Evolutionary conservation across 1,140 invertebrate species (phyloP).

Genomic region (Lepidurus couesii): DNA sequence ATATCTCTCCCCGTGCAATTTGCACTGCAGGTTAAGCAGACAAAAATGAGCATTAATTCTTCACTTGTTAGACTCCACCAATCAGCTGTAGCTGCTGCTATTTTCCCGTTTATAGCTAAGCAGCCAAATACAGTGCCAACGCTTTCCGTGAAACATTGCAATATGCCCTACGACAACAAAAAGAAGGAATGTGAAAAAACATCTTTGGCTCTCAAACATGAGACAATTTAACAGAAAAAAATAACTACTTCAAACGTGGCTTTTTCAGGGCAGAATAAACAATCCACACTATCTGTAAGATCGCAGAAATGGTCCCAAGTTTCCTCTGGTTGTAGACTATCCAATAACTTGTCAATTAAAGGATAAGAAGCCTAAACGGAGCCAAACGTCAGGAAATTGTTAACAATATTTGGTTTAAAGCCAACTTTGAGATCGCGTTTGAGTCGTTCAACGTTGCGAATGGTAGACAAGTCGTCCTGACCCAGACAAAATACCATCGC

Average conservation of each 20-base stretch:
- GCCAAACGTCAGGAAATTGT: background rate
- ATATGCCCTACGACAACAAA: slow-evolving; percentile 27
- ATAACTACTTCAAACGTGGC: slow-evolving; percentile 30
- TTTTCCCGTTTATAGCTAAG: slow-evolving; percentile 25
- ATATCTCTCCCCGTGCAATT: slow-evolving; percentile 31
- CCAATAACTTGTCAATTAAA: slow-evolving; percentile 30
- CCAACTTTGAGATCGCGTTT: slow-evolving; percentile 32
- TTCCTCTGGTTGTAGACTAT: slow-evolving; percentile 26
- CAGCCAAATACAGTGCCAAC: slow-evolving; percentile 35
- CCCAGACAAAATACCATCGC: slow-evolving; percentile 30
- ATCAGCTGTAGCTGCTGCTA: slow-evolving; percentile 32
- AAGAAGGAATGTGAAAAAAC: background rate
- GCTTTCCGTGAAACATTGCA: slow-evolving; percentile 31
- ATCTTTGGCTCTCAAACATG: background rate
- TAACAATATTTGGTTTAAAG: background rate
- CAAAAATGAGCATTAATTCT: slow-evolving; percentile 25
- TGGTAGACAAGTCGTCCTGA: slow-evolving; percentile 29
- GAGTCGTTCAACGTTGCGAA: slow-evolving; percentile 28
- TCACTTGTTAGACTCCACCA: slow-evolving; percentile 31
- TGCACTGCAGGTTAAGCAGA: slow-evolving; percentile 23
- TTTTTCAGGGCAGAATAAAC: slow-evolving; percentile 26
- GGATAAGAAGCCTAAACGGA: slow-evolving; percentile 26
- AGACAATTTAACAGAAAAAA: background rate
- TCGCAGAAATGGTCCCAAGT: slow-evolving; percentile 32
- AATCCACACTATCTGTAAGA: slow-evolving; percentile 28